These are phyloP conservation scores for Iphiclides podalirius DNA, from an alignment of 2,888 invertebrate genomes.

Conservation along the genomic window DNA sequence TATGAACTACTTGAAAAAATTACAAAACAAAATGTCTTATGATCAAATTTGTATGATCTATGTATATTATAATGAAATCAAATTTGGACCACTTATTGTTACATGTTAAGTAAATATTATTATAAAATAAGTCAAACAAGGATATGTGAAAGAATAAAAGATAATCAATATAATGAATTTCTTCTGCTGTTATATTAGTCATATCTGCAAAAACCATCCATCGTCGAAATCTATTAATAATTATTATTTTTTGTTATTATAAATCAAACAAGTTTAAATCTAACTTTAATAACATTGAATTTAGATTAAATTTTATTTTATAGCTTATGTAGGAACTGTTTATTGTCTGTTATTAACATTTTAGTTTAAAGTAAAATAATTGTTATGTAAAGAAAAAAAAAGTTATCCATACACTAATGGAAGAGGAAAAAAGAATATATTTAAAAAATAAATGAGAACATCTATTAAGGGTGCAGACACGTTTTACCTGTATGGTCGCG, in stretches of 20 bases:
- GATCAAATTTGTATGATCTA: neutral
- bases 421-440: too few species aligned
- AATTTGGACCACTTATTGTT: too few species aligned
- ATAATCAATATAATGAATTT: neutral
- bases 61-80: neutral
- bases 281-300: too few species aligned
- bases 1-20: too few species aligned
- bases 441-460: too few species aligned
- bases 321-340: neutral
- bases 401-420: too few species aligned
- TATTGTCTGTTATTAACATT: neutral
- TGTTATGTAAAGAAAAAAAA: too few species aligned
- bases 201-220: neutral
- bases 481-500: too few species aligned
- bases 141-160: neutral
- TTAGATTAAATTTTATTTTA: too few species aligned
- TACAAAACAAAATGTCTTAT: neutral
- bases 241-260: neutral
- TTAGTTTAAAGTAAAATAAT: neutral
- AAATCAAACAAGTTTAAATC: too few species aligned
- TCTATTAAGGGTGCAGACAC: too few species aligned
- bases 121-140: neutral
- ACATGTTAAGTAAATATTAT: neutral
- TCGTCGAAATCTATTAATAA: neutral
- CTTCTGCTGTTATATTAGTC: neutral